Base-by-base conservation (phyloP, 2,888 invertebrate species). In the Temnothorax unifasciatus region DNA sequence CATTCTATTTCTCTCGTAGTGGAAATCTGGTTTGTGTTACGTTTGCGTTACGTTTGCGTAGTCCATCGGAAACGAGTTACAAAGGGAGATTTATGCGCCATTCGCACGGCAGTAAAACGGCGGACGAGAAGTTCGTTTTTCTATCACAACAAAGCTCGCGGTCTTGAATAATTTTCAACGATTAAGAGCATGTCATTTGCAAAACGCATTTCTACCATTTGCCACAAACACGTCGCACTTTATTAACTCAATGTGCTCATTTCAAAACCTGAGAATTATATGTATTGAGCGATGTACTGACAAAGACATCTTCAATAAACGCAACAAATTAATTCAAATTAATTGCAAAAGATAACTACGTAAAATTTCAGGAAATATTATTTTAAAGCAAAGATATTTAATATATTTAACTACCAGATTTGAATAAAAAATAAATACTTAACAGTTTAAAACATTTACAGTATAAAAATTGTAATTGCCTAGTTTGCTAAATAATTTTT, bases 61-160 rank as follows among this genome's bases (percentile, higher is more conserved):
- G 50, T 73, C 25, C 73, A 61, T 73, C 79, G 79, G 57, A 82
- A 74, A 68, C 69, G 66, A 82, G 47, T 85, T 73, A 82, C 82
- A 63, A n/a, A 47, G 81, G 59, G 41, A 61, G 87, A 87, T 86
- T 86, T 79, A 85, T 68, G 83, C 50, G 59, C 75, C 52, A 74
- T 86, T 87, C 64, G 75, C 82, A 69, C 18, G n/a, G 54, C 74
- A 75, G 73, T 87, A 83, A 87, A 87, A 79, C 83, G 57, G 47
- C 54, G 41, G n/a, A 71, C 44, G 74, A 61, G 38, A 38, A 64
- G 79, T 69, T 68, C n/a, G 52, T 68, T 69, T 50, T 68, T 83
- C 41, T 63, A 61, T 69, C 81, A 15, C 52, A 29, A 77, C 52
- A 71, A 63, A 77, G 38, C 50, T 57, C 44, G 50, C 25, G 61